Conservation (phyloP, 2,797 vertebrate species). For the Cyprinella venusta region DNA sequence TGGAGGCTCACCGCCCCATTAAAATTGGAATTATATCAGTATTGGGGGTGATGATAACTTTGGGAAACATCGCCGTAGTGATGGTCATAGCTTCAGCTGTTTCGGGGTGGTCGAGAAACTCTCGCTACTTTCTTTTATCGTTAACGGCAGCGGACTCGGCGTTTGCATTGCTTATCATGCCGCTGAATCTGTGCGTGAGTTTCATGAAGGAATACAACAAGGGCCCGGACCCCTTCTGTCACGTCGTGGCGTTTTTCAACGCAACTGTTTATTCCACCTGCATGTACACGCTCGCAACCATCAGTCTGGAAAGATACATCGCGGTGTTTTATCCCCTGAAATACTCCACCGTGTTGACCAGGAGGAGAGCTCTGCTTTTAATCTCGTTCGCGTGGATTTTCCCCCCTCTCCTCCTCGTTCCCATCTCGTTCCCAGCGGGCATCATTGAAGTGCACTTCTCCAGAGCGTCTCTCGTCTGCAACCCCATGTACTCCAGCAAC, state of each 20-base stretch:
- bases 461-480: conserved; percentile 83
- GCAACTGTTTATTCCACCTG: conserved; percentile 82
- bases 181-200: conserved; percentile 82
- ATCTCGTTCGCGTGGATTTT: conserved; percentile 84
- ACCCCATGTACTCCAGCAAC: conserved; percentile 84
- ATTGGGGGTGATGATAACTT: conserved; percentile 80
- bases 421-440: conserved; percentile 78
- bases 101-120: conserved; percentile 84
- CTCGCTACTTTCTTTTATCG: conserved; percentile 82
- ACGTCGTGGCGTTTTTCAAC: conserved; percentile 82
- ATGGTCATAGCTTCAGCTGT: conserved; percentile 83
- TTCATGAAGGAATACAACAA: conserved; percentile 75
- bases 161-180: conserved; percentile 83
- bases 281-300: conserved; percentile 83
- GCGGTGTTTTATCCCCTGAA: conserved; percentile 84
- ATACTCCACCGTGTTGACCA: conserved; percentile 78
- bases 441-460: conserved; percentile 85
- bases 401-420: conserved; percentile 76
- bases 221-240: conserved; percentile 78
- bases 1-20: conserved; percentile 72
- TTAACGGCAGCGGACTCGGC: conserved; percentile 82
- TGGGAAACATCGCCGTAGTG: conserved; percentile 83
- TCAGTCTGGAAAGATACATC: conserved; percentile 83
- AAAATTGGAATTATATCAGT: conserved; percentile 78
- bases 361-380: conserved; percentile 72